These are phyloP conservation scores for Goniozus legneri DNA, from an alignment of 1,140 invertebrate genomes.

Conservation along the genomic window DNA sequence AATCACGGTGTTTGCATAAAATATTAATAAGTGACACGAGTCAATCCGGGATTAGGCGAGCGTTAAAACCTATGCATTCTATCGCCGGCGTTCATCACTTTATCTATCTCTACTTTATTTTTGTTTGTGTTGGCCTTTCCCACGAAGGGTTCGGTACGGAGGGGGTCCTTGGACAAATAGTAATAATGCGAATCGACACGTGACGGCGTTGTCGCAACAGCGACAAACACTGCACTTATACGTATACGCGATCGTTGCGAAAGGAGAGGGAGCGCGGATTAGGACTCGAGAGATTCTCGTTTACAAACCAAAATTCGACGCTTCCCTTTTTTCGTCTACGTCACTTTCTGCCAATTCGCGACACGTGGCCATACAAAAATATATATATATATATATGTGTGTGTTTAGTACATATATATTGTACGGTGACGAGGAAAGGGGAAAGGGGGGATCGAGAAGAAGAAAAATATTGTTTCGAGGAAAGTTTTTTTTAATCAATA, in stretches of 20 bases:
- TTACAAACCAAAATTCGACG: slow-evolving; percentile 14
- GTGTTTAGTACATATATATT: no score
- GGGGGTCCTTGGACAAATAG: slow-evolving; percentile 48
- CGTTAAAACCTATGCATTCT: slow-evolving; percentile 18
- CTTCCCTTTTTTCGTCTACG: slow-evolving; percentile 1
- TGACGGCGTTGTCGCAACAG: slow-evolving; percentile 42
- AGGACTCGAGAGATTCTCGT: slow-evolving; percentile 6
- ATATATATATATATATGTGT: no score
- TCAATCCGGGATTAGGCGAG: slow-evolving; percentile 52
- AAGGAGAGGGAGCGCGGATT: not conserved
- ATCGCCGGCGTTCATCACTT: slow-evolving; percentile 31
- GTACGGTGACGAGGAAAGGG: no score
- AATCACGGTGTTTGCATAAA: slow-evolving; percentile 56
- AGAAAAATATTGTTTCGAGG: no score
- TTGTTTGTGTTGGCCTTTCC: slow-evolving; percentile 52
- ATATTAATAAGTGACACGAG: slow-evolving; percentile 57
- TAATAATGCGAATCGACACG: slow-evolving; percentile 55
- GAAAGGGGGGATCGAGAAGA: no score
- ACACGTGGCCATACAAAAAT: not conserved
- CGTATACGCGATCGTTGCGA: not conserved
- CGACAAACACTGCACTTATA: slow-evolving; percentile 27
- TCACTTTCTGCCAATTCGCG: slow-evolving; percentile 1
- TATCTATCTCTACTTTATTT: slow-evolving; percentile 54
- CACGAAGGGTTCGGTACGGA: slow-evolving; percentile 33
- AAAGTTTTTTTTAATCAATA: no score